Percentiles rank a stretch among this genome's conserved stretches.
Evolutionary conservation across 2,888 invertebrate genomes (phyloP).

Genomic region (Slavum lentiscoides): DNA sequence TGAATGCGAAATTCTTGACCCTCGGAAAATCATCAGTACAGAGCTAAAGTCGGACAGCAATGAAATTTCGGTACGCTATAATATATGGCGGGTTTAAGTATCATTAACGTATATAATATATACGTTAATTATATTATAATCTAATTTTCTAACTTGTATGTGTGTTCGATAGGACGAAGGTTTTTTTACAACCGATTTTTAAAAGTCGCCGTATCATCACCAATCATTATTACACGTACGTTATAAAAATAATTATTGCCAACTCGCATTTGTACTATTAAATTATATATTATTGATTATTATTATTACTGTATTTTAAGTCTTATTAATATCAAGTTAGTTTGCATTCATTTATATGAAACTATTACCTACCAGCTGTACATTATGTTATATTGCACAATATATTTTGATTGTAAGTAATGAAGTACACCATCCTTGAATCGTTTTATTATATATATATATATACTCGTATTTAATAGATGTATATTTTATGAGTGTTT

Average conservation of each 20-base stretch:
- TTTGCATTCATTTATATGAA: neutral
- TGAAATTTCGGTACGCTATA: slow-evolving; percentile 12
- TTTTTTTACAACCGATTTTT: slow-evolving; percentile 37
- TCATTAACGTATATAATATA: neutral
- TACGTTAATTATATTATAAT: too few relatives aligned
- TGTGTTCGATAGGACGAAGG: slow-evolving; percentile 30
- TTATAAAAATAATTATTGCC: slow-evolving; percentile 1
- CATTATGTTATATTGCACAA: neutral
- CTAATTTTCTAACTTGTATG: neutral
- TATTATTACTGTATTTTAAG: too few relatives aligned
- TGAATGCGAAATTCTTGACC: neutral
- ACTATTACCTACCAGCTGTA: neutral
- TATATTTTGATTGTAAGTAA: too few relatives aligned
- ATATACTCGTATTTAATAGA: too few relatives aligned
- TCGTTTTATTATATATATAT: too few relatives aligned
- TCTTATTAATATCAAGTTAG: neutral
- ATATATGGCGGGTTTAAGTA: neutral
- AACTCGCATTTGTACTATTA: neutral
- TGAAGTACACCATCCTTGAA: too few relatives aligned
- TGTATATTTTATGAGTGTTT: too few relatives aligned
- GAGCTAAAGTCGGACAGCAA: neutral
- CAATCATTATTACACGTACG: neutral
- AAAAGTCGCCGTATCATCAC: neutral
- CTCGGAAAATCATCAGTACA: neutral
- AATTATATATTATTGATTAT: neutral